Evolutionary conservation across 2,113 vertebrate genomes (phyloP).

Genomic region (Gulo gulo): DNA sequence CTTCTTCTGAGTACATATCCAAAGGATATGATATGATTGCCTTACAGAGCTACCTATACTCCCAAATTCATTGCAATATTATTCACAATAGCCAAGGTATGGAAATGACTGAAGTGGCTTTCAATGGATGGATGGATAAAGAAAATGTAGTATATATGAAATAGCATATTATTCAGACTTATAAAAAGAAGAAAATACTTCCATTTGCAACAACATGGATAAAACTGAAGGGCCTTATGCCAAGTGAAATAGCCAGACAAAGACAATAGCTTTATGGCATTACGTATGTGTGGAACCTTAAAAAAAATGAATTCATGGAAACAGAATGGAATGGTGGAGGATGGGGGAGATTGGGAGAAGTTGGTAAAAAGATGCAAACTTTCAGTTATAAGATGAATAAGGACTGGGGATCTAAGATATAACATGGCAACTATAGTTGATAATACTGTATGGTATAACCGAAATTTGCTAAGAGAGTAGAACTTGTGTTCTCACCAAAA

Average conservation of each 20-base stretch:
- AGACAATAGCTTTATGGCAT: not conserved
- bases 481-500: not conserved
- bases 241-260: not conserved
- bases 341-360: not conserved
- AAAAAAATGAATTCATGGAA: not conserved
- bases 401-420: not conserved
- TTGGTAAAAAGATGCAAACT: not conserved
- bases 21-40: not conserved
- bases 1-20: not conserved
- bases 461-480: not conserved
- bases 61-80: not conserved
- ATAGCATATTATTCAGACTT: not conserved
- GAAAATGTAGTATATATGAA: not conserved
- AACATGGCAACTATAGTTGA: not conserved
- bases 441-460: not conserved
- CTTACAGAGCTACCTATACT: not conserved
- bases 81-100: not conserved
- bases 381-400: not conserved
- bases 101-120: not conserved
- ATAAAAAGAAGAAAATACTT: not conserved
- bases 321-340: not conserved
- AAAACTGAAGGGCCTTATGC: not conserved
- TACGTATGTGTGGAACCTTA: not conserved
- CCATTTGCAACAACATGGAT: not conserved
- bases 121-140: not conserved